These are phyloP conservation scores for Caenorhabditis remanei DNA, from an alignment of 1,140 invertebrate genomes.

Conservation along the genomic window DNA sequence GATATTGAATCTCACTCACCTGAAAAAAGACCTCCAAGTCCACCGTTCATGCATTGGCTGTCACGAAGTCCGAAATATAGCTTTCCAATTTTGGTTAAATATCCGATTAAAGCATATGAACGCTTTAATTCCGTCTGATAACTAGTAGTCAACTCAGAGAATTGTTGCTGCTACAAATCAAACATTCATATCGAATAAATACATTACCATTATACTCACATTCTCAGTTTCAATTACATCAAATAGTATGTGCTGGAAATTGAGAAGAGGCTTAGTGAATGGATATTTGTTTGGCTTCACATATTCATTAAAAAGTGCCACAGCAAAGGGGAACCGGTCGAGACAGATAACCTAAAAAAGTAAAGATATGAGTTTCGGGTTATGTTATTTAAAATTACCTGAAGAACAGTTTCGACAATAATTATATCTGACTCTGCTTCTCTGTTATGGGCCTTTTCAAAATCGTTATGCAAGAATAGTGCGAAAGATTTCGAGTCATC, in stretches of 20 bases:
- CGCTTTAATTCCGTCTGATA: slow-evolving; percentile 21
- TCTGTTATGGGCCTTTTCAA: neutral
- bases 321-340: slow-evolving; percentile 29
- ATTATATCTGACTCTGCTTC: neutral
- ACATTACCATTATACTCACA: neutral
- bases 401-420: slow-evolving; percentile 38
- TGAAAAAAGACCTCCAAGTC: slow-evolving; percentile 16
- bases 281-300: slow-evolving; percentile 34
- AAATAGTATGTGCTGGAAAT: slow-evolving; percentile 44
- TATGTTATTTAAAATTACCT: neutral
- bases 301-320: slow-evolving; percentile 3
- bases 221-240: slow-evolving; percentile 38
- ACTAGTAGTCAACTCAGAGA: slow-evolving; percentile 5
- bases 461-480: neutral
- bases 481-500: slow-evolving; percentile 32
- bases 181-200: neutral
- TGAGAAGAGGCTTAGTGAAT: slow-evolving; percentile 3
- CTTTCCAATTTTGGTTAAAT: slow-evolving; percentile 22
- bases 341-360: neutral
- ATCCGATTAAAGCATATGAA: neutral
- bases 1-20: neutral
- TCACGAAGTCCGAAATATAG: slow-evolving; percentile 19
- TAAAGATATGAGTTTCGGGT: neutral
- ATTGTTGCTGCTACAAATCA: slow-evolving; percentile 4
- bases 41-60: slow-evolving; percentile 31